A percentile compares a stretch with the other conserved stretches of the same genome.
These are phyloP conservation scores for Chrysomela aeneicollis DNA, from an alignment of 2,888 invertebrate species.

Conservation along the genomic window DNA sequence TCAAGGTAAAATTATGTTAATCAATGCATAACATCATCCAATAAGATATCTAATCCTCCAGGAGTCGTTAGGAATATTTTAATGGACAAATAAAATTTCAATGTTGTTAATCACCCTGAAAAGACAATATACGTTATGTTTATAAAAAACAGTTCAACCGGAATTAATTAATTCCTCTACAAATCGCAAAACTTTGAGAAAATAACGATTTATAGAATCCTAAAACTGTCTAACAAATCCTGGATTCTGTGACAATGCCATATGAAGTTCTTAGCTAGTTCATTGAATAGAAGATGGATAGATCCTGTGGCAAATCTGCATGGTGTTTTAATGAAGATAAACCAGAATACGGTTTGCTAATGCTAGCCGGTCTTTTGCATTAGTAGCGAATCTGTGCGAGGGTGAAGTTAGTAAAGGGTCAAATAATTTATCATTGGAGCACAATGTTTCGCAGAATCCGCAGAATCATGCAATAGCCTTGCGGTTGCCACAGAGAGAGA, in stretches of 20 bases:
- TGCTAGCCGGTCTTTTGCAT: constrained; percentile 41
- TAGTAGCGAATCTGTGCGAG: constrained; percentile 43
- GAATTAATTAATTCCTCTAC: too few species aligned
- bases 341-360: constrained; percentile 43
- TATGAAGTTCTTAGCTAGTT: constrained; percentile 1
- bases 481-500: constrained; percentile 26
- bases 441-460: constrained; percentile 53
- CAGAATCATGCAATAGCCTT: constrained; percentile 50
- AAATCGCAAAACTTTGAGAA: too few species aligned
- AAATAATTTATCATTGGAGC: constrained; percentile 54
- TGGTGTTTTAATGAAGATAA: constrained; percentile 42
- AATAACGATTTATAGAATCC: too few species aligned
- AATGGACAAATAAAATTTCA: too few species aligned
- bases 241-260: neutral
- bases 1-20: too few species aligned
- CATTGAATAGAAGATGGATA: constrained; percentile 24
- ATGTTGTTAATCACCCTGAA: too few species aligned
- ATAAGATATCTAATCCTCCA: too few species aligned
- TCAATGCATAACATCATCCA: too few species aligned
- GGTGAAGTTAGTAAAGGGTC: constrained; percentile 44
- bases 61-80: too few species aligned
- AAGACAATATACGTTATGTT: too few species aligned
- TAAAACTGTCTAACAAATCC: too few species aligned
- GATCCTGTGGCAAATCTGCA: constrained; percentile 34
- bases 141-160: too few species aligned